Evolutionary conservation across 2,113 vertebrate species (phyloP).

Genomic region (Cyanoderma ruficeps): DNA sequence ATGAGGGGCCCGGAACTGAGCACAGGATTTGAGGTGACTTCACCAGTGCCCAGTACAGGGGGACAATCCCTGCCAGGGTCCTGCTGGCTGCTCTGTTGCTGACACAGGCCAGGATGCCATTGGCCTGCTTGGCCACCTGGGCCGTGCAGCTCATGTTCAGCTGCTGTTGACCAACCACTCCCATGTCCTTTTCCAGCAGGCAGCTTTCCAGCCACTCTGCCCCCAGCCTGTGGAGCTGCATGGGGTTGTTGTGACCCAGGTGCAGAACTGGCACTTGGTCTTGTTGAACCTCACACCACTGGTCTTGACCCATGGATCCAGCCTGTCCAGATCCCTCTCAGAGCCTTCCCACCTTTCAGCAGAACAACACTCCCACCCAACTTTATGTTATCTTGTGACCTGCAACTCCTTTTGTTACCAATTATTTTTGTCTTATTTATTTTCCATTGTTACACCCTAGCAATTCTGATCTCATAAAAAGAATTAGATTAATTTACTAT

Average conservation of each 20-base stretch:
- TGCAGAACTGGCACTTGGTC: too few species aligned
- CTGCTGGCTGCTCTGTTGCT: background rate
- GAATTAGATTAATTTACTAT: background rate
- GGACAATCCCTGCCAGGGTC: background rate
- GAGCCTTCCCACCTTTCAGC: background rate
- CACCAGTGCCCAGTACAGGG: background rate
- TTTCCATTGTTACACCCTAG: background rate
- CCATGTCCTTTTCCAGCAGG: background rate
- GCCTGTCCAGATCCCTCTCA: background rate
- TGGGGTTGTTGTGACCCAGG: background rate
- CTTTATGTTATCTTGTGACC: background rate
- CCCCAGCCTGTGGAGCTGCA: fast-evolving
- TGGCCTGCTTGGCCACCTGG: background rate
- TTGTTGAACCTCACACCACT: background rate
- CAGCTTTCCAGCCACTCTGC: background rate
- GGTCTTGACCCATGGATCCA: background rate
- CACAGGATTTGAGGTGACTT: background rate
- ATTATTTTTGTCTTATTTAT: background rate
- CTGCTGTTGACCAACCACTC: background rate
- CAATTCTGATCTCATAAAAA: background rate
- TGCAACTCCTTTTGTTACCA: fast-evolving
- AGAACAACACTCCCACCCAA: background rate
- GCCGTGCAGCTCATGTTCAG: background rate
- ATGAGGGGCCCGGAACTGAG: fast-evolving
- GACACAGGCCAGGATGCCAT: background rate